phyloP scores from a whole-genome alignment of 2,888 invertebrate species.

The Melipona bicolor region DNA sequence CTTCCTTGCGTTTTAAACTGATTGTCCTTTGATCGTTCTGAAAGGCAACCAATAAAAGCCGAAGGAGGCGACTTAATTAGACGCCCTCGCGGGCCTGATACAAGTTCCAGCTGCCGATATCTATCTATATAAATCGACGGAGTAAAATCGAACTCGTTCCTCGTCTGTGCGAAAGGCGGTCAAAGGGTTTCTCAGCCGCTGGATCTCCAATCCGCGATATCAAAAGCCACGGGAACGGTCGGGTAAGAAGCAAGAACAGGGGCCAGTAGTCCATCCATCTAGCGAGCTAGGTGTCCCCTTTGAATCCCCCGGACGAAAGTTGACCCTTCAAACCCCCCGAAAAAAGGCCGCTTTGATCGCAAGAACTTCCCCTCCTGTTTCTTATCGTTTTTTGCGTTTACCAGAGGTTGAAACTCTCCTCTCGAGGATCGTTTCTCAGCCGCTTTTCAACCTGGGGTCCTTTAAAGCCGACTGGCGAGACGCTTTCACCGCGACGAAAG shows the following conservation, averaged over 20 bases:
- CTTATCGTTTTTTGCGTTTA: constrained; percentile 39
- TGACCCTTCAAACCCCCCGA: constrained; percentile 18
- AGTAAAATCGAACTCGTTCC: background rate
- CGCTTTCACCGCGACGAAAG: constrained; percentile 21
- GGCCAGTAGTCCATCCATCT: background rate
- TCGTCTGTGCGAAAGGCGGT: background rate
- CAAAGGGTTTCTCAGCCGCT: background rate
- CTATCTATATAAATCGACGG: background rate
- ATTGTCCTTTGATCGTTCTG: background rate
- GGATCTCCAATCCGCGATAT: background rate
- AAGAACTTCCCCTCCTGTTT: constrained; percentile 10
- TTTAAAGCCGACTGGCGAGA: constrained; percentile 53
- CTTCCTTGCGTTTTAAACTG: background rate
- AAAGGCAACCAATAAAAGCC: background rate
- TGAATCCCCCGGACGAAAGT: constrained; percentile 31
- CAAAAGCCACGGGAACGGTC: background rate
- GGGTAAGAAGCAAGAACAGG: background rate
- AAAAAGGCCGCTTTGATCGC: constrained; percentile 47
- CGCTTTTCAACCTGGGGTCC: constrained; percentile 24
- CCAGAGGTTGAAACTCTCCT: constrained; percentile 29
- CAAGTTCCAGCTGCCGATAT: background rate
- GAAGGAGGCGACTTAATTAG: background rate
- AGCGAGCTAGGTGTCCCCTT: constrained; percentile 19
- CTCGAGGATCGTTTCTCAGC: constrained; percentile 30
- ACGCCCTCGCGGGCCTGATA: background rate